Percentiles rank a stretch among this genome's conserved stretches.
phyloP scores from a whole-genome alignment of 1,140 invertebrate genomes.

The Pogonomyrmex californicus region DNA sequence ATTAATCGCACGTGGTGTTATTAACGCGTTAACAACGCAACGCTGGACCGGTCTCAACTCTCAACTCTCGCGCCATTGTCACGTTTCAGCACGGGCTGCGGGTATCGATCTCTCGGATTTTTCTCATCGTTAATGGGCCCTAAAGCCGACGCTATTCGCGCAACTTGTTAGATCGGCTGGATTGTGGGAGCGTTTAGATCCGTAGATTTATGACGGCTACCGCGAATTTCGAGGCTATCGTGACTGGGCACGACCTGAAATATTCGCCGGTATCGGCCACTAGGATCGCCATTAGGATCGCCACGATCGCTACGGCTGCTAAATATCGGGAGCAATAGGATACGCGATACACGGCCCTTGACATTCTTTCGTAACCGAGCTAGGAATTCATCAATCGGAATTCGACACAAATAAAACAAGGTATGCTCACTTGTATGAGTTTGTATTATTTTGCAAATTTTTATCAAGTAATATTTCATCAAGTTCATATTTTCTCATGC shows the following conservation, averaged over 20 bases:
- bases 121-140: constrained; percentile 66
- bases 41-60: constrained; percentile 53
- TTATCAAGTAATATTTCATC: not conserved
- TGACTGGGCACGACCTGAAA: constrained; percentile 70
- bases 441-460: not conserved
- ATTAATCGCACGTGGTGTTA: constrained; percentile 60
- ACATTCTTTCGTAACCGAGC: constrained; percentile 58
- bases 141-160: constrained; percentile 64
- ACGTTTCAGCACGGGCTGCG: constrained; percentile 46
- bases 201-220: constrained; percentile 73
- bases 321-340: constrained; percentile 72
- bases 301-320: constrained; percentile 53
- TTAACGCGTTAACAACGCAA: constrained; percentile 66
- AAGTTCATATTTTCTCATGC: not conserved
- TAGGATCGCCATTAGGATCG: constrained; percentile 58
- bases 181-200: constrained; percentile 63
- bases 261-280: constrained; percentile 47
- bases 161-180: constrained; percentile 70
- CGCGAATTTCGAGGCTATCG: constrained; percentile 76
- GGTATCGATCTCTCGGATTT: constrained; percentile 48
- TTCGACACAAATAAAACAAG: not conserved
- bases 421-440: not conserved
- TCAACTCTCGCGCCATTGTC: constrained; percentile 53
- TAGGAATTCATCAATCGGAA: not conserved
- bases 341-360: constrained; percentile 65